These are phyloP conservation scores for Eutrigla gurnardus DNA, from an alignment of 2,797 vertebrate genomes.

Conservation along the genomic window DNA sequence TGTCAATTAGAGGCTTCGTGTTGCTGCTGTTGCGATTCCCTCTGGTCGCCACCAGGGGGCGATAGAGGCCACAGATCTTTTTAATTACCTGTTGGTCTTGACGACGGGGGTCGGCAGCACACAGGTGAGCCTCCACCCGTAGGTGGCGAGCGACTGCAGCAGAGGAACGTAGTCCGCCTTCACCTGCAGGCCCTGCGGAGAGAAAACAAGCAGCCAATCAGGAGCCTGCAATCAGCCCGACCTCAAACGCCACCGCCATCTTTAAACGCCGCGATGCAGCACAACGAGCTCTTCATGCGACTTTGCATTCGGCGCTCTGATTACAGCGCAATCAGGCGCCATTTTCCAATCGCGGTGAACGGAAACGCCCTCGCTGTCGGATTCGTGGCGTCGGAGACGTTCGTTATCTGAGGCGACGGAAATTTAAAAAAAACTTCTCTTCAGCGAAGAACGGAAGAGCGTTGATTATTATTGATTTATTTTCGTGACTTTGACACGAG, in stretches of 20 bases:
- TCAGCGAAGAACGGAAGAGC: too few species aligned
- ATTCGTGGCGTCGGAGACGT: too few species aligned
- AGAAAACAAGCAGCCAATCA: constrained; percentile 40
- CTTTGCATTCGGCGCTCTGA: constrained; percentile 7
- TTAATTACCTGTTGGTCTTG: constrained; percentile 92
- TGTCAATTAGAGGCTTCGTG: not conserved
- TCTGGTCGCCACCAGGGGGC: constrained; percentile 56
- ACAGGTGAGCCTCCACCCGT: constrained; percentile 96
- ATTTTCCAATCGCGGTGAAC: too few species aligned
- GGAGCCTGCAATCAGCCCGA: constrained; percentile 8
- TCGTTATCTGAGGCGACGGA: too few species aligned
- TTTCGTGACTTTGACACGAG: not conserved
- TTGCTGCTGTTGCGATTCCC: constrained; percentile 32
- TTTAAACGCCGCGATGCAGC: not conserved
- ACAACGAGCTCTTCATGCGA: not conserved
- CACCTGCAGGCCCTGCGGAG: constrained; percentile 90
- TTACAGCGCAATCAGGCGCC: constrained; percentile 17
- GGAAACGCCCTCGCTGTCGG: too few species aligned
- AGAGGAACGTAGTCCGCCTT: constrained; percentile 96
- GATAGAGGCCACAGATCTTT: constrained; percentile 19
- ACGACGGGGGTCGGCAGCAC: constrained; percentile 95
- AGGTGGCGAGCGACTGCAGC: constrained; percentile 93
- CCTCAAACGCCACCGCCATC: not conserved
- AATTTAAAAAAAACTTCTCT: too few species aligned
- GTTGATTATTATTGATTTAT: too few species aligned